Evolutionary conservation across 37 sponge, comb jelly and placozoan species (phyloP), one percentile per base, ranked within the genome.

Genomic region (Halisarca cf. caerulea): DNA sequence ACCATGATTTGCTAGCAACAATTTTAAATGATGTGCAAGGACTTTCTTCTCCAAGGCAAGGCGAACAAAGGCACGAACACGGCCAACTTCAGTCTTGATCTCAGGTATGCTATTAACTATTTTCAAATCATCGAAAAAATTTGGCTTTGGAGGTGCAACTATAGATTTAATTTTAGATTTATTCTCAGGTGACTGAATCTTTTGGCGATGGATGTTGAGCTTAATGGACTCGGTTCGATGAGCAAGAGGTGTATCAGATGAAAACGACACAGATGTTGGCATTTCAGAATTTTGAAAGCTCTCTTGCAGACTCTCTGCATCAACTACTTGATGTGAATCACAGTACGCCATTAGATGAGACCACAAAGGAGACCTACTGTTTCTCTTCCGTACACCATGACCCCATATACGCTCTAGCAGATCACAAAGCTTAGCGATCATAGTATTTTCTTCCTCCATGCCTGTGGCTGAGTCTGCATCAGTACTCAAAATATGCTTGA

Each of bases 391-490:
- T 35, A 93, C 82, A 4, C 95, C 99, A 70, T 98, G 99, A 32
- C 89, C 87, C 96, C 96, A 98, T 18, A 98, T 90, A 43, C 95
- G 86, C 83, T 98, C 99, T 79, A 98, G 80, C 18, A 96, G 88
- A 53, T 98, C 99, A 79, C 95, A 92, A 45, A 96, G 91, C 28
- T 88, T 85, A 34, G 91, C 95, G 18, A 98, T 94, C 85, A 97
- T 92, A 8, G 93, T 94, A 84, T 96, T 98, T 88, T 98, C 99
- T 37, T 74, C 77, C 39, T 98, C 99, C 17, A 97, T 71, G 21
- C 80, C 38, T 30, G 72, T 89, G 39, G 84, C 66, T 59, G 74
- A 82, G 27, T 93, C 88, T n/a, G 60, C 57, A 60, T 66, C 86
- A 45, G 77, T 87, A 14, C 93, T 90, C 80, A 93, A 34, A 90